Base-by-base conservation (phyloP, 2,888 invertebrate species). In the Diarsia dahlii region DNA sequence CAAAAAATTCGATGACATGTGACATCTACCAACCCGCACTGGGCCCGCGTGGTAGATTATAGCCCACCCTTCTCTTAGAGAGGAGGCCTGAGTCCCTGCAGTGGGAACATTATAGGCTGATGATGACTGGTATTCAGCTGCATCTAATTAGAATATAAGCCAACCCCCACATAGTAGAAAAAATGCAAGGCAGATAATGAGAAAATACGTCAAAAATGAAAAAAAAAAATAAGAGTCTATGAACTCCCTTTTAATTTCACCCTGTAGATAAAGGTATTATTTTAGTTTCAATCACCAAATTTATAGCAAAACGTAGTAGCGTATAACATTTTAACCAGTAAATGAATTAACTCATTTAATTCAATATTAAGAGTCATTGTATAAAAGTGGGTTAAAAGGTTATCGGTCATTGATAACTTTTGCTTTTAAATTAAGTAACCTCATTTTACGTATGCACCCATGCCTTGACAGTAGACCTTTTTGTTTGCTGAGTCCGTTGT, bases 381-480 rank as follows among this genome's bases (percentile, higher is more conserved):
- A 23, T 58, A 52, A 15, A 68, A 74, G 13, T 58, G 23, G 76
- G 54, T 2, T 54, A n/a, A 20, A 48, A 45, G 66, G 82, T 81
- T 81, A 81, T 64, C 76, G 23, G 23, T 75, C 28, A 48, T 13
- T 13, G 76, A 75, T 68, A 69, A 73, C 69, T n/a, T 66, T 64
- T 56, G 69, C 45, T 6, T 45, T 45, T 45, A 60, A 13, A 45
- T 81, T 69, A n/a, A n/a, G n/a, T n/a, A 6, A 45, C 9, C 45
- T 63, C 18, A 28, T 12, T 3, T 67, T 23, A 52, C 20, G 8
- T 20, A 46, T 65, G 60, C 18, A 34, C 34, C 34, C 10, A 60
- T 34, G 18, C 2, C 9, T 45, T 20, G 13, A 65, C 50, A 77
- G 9, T 4, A 6, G 15, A 10, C n/a, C 18, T 10, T 18, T 54